These are phyloP conservation scores for Vipera latastei DNA, from an alignment of 2,797 vertebrate species.

Conservation along the genomic window DNA sequence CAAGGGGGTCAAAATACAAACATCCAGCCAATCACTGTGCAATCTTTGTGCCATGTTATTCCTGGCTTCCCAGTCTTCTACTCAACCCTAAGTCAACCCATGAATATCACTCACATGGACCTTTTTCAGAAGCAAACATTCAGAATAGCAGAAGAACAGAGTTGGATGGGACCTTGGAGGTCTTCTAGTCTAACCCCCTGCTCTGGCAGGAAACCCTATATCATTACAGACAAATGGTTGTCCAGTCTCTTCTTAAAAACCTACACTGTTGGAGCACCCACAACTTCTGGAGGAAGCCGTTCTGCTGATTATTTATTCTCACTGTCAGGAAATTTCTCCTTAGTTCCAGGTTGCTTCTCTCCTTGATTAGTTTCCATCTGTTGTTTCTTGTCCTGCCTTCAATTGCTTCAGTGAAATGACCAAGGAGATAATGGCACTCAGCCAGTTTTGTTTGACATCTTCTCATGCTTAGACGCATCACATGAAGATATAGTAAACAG, in stretches of 20 bases:
- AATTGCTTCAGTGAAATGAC: neutral
- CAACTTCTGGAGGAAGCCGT: too few relatives aligned
- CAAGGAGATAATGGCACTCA: neutral
- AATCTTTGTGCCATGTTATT: neutral
- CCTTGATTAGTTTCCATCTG: neutral
- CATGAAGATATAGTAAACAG: neutral
- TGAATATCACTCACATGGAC: neutral
- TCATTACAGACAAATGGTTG: neutral
- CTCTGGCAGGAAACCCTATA: too few relatives aligned
- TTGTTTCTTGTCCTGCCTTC: neutral
- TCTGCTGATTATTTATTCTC: too few relatives aligned
- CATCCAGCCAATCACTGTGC: neutral
- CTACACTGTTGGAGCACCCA: neutral
- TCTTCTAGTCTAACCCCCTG: too few relatives aligned
- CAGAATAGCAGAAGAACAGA: neutral
- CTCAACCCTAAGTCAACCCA: neutral
- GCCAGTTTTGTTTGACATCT: neutral
- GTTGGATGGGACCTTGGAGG: neutral
- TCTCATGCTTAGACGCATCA: neutral
- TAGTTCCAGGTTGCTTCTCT: neutral
- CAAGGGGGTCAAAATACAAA: neutral
- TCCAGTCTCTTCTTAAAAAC: too few relatives aligned
- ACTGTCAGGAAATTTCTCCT: too few relatives aligned
- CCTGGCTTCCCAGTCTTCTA: neutral
- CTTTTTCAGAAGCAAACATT: neutral